These are phyloP conservation scores for Dicerorhinus sumatrensis DNA, from an alignment of 2,113 vertebrate species.

Conservation along the genomic window DNA sequence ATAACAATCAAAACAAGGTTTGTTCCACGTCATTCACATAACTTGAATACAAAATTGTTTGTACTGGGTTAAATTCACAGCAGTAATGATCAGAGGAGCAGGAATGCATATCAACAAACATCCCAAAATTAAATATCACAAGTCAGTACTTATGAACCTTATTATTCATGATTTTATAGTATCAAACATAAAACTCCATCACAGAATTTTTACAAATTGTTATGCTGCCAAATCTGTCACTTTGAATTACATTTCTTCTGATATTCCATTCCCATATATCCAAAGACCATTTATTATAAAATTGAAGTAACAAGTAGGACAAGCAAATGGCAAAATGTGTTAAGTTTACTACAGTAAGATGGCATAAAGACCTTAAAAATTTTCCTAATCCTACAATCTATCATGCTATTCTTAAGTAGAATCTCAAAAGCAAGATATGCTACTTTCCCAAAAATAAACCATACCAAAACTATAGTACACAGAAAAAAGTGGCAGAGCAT, in stretches of 20 bases:
- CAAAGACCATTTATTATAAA: slow-evolving; percentile 16
- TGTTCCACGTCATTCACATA: background rate
- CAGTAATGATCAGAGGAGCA: background rate
- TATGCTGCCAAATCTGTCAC: background rate
- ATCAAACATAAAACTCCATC: background rate
- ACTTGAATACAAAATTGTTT: slow-evolving; percentile 26
- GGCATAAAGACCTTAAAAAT: background rate
- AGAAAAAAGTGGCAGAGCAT: background rate
- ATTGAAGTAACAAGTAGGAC: background rate
- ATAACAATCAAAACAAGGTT: background rate
- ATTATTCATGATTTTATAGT: slow-evolving; percentile 21
- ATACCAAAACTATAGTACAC: background rate
- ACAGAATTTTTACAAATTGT: slow-evolving; percentile 26
- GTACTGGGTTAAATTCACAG: background rate
- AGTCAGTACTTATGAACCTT: slow-evolving; percentile 2
- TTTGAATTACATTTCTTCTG: slow-evolving; percentile 1
- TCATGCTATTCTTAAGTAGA: background rate
- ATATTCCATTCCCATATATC: background rate
- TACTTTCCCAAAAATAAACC: background rate
- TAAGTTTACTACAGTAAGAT: background rate
- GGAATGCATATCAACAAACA: background rate
- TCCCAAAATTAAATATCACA: slow-evolving; percentile 23
- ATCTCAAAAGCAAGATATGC: background rate
- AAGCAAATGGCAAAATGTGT: background rate
- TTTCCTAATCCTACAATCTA: background rate